Percentiles rank a stretch among this genome's conserved stretches.
Evolutionary conservation across 1,140 invertebrate species (phyloP).

Genomic region (Aphelenchoides fujianensis): DNA sequence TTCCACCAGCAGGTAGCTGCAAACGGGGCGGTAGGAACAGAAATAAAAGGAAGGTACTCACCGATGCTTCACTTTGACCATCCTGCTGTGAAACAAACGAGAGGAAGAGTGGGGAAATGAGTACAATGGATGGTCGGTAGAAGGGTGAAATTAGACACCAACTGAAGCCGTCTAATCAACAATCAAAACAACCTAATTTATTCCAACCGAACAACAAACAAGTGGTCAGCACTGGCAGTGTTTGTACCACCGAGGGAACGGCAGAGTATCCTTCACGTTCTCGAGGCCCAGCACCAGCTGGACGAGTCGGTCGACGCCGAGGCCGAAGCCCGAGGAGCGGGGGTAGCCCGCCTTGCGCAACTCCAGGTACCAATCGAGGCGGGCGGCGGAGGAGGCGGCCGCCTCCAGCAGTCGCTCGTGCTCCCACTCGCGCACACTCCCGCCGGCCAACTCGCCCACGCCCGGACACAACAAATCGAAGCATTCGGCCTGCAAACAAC

Average conservation of each 20-base stretch:
- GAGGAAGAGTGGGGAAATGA: too few species aligned
- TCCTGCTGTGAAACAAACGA: too few species aligned
- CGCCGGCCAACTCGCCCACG: constrained; percentile 88
- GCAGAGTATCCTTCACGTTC: constrained; percentile 87
- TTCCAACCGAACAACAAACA: constrained; percentile 23
- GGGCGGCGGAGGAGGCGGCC: constrained; percentile 23
- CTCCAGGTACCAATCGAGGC: constrained; percentile 74
- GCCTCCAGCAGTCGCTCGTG: constrained; percentile 65
- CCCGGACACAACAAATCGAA: constrained; percentile 81
- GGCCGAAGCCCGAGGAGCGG: constrained; percentile 85
- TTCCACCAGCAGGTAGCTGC: constrained; percentile 26
- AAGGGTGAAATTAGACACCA: too few species aligned
- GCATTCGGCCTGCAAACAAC: constrained; percentile 64
- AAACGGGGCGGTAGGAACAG: constrained; percentile 12
- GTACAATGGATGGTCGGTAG: too few species aligned
- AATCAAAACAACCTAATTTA: constrained; percentile 19
- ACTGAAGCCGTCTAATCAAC: too few species aligned
- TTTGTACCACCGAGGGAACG: constrained; percentile 88
- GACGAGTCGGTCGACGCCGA: constrained; percentile 87
- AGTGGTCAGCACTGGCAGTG: constrained; percentile 68
- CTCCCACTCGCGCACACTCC: constrained; percentile 81
- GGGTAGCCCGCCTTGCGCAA: constrained; percentile 81
- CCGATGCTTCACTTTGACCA: constrained; percentile 28
- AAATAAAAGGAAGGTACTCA: constrained; percentile 22
- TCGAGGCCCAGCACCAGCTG: constrained; percentile 75